These are phyloP conservation scores for Acleris cristana DNA, from an alignment of 2,888 invertebrate genomes.

Conservation along the genomic window DNA sequence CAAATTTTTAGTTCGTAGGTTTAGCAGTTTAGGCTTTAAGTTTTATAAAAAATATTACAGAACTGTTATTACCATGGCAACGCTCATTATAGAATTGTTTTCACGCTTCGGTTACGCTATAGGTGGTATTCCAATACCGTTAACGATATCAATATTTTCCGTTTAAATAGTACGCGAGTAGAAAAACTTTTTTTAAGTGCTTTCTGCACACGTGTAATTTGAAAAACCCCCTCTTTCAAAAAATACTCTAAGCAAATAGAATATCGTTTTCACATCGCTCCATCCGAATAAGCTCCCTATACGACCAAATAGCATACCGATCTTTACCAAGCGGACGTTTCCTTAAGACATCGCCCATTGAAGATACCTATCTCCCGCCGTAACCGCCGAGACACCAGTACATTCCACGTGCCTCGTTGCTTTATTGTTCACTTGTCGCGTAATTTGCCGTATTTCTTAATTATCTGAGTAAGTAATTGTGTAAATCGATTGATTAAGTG, in stretches of 20 bases:
- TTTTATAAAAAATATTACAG: too few relatives aligned
- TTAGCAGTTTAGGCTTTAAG: too few relatives aligned
- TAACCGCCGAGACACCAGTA: constrained; percentile 19
- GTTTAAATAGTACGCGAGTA: too few relatives aligned
- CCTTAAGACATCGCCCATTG: constrained; percentile 38
- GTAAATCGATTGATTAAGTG: constrained; percentile 20
- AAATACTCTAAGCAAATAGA: neutral
- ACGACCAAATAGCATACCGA: constrained; percentile 33
- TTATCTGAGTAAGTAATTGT: constrained; percentile 33
- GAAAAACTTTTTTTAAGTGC: too few relatives aligned
- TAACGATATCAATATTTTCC: too few relatives aligned
- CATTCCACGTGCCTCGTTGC: constrained; percentile 19
- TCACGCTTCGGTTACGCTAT: too few relatives aligned
- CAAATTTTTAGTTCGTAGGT: too few relatives aligned
- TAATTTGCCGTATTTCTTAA: constrained; percentile 37
- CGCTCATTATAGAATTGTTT: too few relatives aligned
- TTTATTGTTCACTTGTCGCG: constrained; percentile 31
- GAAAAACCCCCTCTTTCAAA: neutral
- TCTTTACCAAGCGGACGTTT: constrained; percentile 29
- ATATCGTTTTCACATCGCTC: constrained; percentile 6
- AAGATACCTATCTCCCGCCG: constrained; percentile 34
- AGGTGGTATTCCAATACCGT: too few relatives aligned
- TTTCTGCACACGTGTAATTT: too few relatives aligned
- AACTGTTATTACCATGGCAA: too few relatives aligned
- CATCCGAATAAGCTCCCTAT: constrained; percentile 6